Evolutionary conservation across 2,888 invertebrate species (phyloP), one percentile per base, ranked within the genome.

Genomic region (Steromphala cineraria): DNA sequence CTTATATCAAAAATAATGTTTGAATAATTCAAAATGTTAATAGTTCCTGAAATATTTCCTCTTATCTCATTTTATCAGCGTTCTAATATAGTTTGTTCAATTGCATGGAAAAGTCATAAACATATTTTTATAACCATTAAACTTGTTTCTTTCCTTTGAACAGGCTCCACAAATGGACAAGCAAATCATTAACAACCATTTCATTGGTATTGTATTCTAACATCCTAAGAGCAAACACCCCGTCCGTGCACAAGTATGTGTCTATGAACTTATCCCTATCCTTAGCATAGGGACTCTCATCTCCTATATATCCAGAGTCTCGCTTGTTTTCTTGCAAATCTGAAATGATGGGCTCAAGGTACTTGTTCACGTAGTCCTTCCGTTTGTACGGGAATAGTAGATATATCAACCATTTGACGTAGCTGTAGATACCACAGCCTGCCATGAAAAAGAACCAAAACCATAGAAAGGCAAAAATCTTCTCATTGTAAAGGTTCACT

Each of bases 381-480:
- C 81, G 67, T 17, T 71, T 80, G 31, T 24, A 15, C n/a, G 67
- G 67, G 7, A 78, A 13, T 13, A 81, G 4, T 19, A 84, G 62
- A 19, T 75, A 75, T 53, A 80, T 79, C 17, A 81, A 13, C 81
- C 82, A 82, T 36, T 67, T 19, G 21, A 78, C 31, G 28, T 76
- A 78, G 56, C 81, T 83, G 67, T 82, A 80, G 21, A 71, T 3
- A 62, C 81, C 82, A 8, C 74, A 19, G 0, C 76, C 77, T 21
- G 78, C 81, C 80, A 76, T 55, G 0, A 84, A 13, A 15, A 80
- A 79, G 13, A 86, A 78, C 87, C 87, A 88, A 56, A 87, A 88
- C 88, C 88, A 88, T 10, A 88, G 15, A 74, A 85, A 84, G 24
- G 85, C 81, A 71, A 88, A 86, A 13, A 88, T 85, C 21, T 85